These are phyloP conservation scores for Lacerta agilis DNA, from an alignment of 2,797 vertebrate genomes.

Conservation along the genomic window DNA sequence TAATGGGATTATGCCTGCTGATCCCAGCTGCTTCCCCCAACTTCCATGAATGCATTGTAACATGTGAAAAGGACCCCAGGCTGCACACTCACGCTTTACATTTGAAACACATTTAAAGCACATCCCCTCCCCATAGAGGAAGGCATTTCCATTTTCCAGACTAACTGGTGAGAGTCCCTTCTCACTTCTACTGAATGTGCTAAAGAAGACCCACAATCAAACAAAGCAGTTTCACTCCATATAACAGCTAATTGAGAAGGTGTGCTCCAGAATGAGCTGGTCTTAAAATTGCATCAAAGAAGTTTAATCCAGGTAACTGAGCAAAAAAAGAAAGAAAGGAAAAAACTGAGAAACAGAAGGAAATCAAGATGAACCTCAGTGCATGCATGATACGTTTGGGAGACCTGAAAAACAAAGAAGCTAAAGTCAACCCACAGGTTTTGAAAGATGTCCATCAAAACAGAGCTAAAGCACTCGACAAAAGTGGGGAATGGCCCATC, in stretches of 20 bases:
- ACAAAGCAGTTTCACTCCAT: conserved; percentile 41
- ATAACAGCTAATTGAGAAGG: conserved; percentile 54
- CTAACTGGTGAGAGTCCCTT: background rate
- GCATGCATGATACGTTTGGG: conserved; percentile 30
- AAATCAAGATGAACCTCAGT: conserved; percentile 46
- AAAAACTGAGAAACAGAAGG: conserved; percentile 33
- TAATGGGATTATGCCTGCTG: background rate
- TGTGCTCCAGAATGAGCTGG: conserved; percentile 54
- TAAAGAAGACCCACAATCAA: conserved; percentile 56
- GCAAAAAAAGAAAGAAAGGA: conserved; percentile 54
- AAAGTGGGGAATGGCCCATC: background rate
- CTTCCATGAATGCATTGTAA: background rate
- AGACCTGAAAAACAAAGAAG: conserved; percentile 28
- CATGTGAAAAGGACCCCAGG: background rate
- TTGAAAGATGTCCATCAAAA: conserved; percentile 16
- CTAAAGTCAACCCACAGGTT: background rate
- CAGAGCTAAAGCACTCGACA: conserved; percentile 9
- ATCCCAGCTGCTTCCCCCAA: background rate
- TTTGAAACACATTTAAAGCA: no score
- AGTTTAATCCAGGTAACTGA: conserved; percentile 22
- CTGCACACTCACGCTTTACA: no score
- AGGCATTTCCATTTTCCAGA: background rate
- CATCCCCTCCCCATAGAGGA: background rate
- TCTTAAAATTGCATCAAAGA: conserved; percentile 44
- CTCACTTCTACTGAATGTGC: no score